These are phyloP conservation scores for Nasonia oneida DNA, from an alignment of 2,888 invertebrate genomes.

Conservation along the genomic window DNA sequence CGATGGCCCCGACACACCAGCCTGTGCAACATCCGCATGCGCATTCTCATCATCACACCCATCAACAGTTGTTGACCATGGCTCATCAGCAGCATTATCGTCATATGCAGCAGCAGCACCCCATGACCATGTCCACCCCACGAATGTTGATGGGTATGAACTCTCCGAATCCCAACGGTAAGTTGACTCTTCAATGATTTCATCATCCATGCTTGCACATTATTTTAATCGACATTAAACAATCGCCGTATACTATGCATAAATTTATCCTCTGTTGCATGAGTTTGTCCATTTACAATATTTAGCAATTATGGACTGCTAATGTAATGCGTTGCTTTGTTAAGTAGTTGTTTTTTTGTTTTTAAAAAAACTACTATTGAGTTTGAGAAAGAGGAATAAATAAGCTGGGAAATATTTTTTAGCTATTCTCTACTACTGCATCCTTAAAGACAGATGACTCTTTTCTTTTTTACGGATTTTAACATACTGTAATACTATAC, in stretches of 20 bases:
- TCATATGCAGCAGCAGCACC: constrained; percentile 76
- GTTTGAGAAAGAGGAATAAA: constrained; percentile 50
- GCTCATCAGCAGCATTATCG: constrained; percentile 68
- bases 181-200: constrained; percentile 49
- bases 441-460: not conserved
- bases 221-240: not conserved
- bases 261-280: constrained; percentile 51
- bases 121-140: constrained; percentile 72
- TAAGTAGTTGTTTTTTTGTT: not conserved
- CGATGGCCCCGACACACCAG: constrained; percentile 77
- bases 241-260: not conserved
- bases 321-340: constrained; percentile 41
- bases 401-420: constrained; percentile 34
- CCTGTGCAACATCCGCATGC: constrained; percentile 73
- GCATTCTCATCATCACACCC: constrained; percentile 74
- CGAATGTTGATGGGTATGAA: constrained; percentile 81
- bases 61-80: constrained; percentile 77
- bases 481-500: not conserved
- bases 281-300: constrained; percentile 52
- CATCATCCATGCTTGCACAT: not conserved
- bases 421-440: not conserved
- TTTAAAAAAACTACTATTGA: constrained; percentile 31
- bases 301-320: constrained; percentile 31
- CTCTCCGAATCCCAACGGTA: constrained; percentile 76
- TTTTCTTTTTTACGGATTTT: not conserved